These are phyloP conservation scores for Epicauta chinensis DNA, from an alignment of 1,140 invertebrate species.

Conservation along the genomic window DNA sequence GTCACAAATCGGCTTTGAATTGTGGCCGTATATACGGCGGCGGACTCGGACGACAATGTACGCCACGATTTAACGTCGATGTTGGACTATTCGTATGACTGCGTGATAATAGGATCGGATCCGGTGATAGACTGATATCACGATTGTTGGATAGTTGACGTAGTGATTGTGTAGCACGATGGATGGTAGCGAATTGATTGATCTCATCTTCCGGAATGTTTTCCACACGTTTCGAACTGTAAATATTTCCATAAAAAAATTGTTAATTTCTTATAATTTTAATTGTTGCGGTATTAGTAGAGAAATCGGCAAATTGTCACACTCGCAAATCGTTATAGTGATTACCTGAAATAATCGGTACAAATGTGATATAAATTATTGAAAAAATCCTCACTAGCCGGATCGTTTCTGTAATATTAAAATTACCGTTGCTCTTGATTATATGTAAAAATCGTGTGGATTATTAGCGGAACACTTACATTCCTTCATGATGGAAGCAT, in stretches of 20 bases:
- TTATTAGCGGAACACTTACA: slow-evolving; percentile 55
- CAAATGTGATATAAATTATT: slow-evolving; percentile 41
- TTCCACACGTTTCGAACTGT: slow-evolving; percentile 23
- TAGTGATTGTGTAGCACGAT: slow-evolving; percentile 21
- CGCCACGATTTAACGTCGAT: slow-evolving; percentile 29
- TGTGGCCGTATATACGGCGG: slow-evolving; percentile 37
- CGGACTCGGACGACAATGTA: slow-evolving; percentile 38
- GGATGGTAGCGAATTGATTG: slow-evolving; percentile 25
- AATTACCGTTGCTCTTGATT: neutral
- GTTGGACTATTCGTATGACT: slow-evolving; percentile 35
- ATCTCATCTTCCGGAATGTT: slow-evolving; percentile 18
- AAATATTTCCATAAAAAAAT: slow-evolving; percentile 1
- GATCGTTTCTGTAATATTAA: slow-evolving; percentile 37
- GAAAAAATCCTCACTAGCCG: slow-evolving; percentile 39
- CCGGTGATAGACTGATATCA: slow-evolving; percentile 29
- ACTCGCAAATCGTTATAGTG: neutral
- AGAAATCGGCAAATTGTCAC: neutral
- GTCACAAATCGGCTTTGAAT: slow-evolving; percentile 37
- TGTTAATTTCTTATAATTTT: neutral
- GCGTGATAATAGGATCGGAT: slow-evolving; percentile 15
- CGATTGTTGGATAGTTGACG: slow-evolving; percentile 25
- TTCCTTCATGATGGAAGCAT: slow-evolving; percentile 69
- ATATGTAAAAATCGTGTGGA: slow-evolving; percentile 11
- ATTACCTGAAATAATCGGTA: slow-evolving; percentile 37
- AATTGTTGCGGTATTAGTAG: neutral